Evolutionary conservation across 2,888 invertebrate species (phyloP).

Genomic region (Encarsia formosa): DNA sequence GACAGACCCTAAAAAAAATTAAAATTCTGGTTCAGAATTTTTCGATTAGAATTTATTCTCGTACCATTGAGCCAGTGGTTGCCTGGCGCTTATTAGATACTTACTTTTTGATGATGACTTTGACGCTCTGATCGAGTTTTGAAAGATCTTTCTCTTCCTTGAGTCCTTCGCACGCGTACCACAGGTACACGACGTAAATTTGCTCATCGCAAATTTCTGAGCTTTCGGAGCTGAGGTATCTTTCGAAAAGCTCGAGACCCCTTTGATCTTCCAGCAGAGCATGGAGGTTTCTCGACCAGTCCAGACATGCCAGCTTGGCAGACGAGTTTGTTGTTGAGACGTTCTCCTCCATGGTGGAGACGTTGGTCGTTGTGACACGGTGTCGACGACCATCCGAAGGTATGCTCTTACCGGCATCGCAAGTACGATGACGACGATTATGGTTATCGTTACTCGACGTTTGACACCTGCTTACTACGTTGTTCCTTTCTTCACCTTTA

Average conservation of each 20-base stretch:
- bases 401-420: constrained; percentile 39
- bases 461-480: constrained; percentile 42
- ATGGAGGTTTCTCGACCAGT: constrained; percentile 85
- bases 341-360: constrained; percentile 50
- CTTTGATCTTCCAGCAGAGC: constrained; percentile 80
- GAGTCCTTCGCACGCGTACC: constrained; percentile 89
- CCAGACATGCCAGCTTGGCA: constrained; percentile 72
- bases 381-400: constrained; percentile 56
- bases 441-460: constrained; percentile 46
- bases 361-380: constrained; percentile 37
- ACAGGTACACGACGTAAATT: constrained; percentile 80
- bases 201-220: too few species aligned
- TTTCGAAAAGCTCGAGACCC: constrained; percentile 82
- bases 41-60: too few species aligned
- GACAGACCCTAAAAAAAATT: constrained; percentile 63
- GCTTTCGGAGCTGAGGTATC: constrained; percentile 76
- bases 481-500: constrained; percentile 50
- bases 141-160: constrained; percentile 75
- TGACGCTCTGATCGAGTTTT: constrained; percentile 70
- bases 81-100: too few species aligned
- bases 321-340: constrained; percentile 52
- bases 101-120: constrained; percentile 69
- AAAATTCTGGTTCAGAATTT: too few species aligned
- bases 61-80: too few species aligned
- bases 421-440: constrained; percentile 35